These are phyloP conservation scores for Cyprinodon brontotheroides DNA, from an alignment of 2,113 vertebrate species.

Conservation along the genomic window DNA sequence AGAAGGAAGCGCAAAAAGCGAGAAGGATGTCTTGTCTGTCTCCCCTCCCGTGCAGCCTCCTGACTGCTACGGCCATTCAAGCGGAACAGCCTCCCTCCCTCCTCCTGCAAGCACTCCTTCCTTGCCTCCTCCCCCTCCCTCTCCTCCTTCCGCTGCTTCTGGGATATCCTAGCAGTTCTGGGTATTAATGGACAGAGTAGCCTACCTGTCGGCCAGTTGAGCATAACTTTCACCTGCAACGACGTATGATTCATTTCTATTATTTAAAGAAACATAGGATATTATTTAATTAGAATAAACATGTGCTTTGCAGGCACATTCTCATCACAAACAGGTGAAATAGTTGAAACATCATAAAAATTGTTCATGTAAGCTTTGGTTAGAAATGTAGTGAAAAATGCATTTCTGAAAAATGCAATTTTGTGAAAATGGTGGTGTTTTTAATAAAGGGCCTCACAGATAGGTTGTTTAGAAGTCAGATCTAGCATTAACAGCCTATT, in stretches of 20 bases:
- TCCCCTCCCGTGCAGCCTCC: slow-evolving; percentile 59
- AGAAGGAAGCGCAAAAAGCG: slow-evolving; percentile 2
- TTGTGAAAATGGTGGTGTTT: too few relatives aligned
- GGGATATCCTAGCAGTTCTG: slow-evolving; percentile 39
- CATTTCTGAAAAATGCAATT: too few relatives aligned
- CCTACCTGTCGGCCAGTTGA: not conserved
- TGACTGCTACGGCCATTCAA: slow-evolving; percentile 74
- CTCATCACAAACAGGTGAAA: not conserved
- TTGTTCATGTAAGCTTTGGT: too few relatives aligned
- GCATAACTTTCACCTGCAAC: not conserved
- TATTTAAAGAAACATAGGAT: not conserved
- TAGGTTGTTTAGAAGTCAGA: too few relatives aligned
- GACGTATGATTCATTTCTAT: not conserved
- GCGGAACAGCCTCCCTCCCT: slow-evolving; percentile 75
- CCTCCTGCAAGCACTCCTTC: slow-evolving; percentile 38
- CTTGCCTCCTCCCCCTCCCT: slow-evolving; percentile 30
- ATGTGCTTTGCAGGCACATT: not conserved
- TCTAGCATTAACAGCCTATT: too few relatives aligned
- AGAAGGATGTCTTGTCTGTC: slow-evolving; percentile 50
- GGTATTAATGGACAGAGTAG: slow-evolving; percentile 15
- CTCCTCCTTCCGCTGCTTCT: slow-evolving; percentile 64
- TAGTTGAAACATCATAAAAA: not conserved
- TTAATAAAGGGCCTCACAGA: too few relatives aligned
- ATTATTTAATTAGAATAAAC: not conserved
- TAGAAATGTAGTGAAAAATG: too few relatives aligned